Percentiles rank a stretch among this genome's conserved stretches.
phyloP scores from a whole-genome alignment of 2,113 vertebrate genomes.

The Elanus axillaris region DNA sequence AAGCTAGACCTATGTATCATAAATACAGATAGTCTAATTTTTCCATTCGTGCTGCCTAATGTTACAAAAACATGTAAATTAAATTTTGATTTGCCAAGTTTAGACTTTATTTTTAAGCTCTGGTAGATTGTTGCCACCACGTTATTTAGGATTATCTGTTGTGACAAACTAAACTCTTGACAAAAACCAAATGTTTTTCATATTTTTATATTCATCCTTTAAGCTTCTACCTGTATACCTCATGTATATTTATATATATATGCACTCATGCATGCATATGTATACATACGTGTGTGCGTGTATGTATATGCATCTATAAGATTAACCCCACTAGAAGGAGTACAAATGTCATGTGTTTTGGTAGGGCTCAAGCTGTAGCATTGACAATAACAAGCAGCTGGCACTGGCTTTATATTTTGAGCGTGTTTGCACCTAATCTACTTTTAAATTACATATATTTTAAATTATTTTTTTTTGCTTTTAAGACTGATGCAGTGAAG shows the following conservation, averaged over 20 bases:
- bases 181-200: no score
- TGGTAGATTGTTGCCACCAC: fast-evolving
- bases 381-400: neutral
- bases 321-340: neutral
- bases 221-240: neutral
- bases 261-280: neutral
- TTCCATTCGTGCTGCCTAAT: neutral
- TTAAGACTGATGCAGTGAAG: neutral
- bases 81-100: neutral
- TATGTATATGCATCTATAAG: fast-evolving
- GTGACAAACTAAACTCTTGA: neutral
- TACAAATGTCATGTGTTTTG: neutral
- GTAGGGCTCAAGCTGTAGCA: neutral
- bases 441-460: neutral
- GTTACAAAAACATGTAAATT: neutral
- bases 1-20: neutral
- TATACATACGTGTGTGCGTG: fast-evolving
- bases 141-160: neutral
- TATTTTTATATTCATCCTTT: neutral
- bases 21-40: neutral
- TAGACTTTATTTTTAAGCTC: neutral
- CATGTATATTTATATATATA: fast-evolving
- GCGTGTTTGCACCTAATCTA: neutral
- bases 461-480: neutral
- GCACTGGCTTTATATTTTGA: neutral